Percentiles rank a stretch among this genome's conserved stretches.
These are phyloP conservation scores for Entosphenus tridentatus DNA, from an alignment of 2,113 vertebrate genomes.

Conservation along the genomic window DNA sequence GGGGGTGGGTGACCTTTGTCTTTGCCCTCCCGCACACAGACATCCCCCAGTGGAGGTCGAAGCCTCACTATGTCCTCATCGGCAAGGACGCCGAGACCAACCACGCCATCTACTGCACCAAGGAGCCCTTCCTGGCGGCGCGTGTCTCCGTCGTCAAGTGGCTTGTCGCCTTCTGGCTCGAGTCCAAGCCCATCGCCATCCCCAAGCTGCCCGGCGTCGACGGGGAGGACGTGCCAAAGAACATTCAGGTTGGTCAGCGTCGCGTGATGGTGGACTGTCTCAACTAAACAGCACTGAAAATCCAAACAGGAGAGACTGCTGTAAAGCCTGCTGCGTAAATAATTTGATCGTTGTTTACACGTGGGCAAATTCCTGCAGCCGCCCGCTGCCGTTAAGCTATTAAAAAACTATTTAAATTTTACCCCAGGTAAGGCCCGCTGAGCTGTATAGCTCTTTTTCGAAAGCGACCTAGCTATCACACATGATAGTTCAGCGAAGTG, in stretches of 20 bases:
- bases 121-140: conserved; percentile 76
- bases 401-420: no score
- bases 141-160: conserved; percentile 90
- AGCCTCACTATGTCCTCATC: conserved; percentile 47
- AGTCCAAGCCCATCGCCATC: conserved; percentile 20
- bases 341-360: no score
- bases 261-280: not conserved
- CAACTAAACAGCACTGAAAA: not conserved
- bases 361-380: no score
- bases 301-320: no score
- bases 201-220: not conserved
- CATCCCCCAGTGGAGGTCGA: conserved; percentile 61
- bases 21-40: conserved; percentile 22
- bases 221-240: conserved; percentile 1
- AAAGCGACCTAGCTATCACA: no score
- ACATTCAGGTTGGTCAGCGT: conserved; percentile 1
- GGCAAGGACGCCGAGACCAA: conserved; percentile 39
- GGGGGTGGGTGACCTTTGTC: not conserved
- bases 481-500: no score
- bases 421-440: no score
- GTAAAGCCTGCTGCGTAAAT: no score
- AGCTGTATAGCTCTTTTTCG: no score
- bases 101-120: conserved; percentile 66
- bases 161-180: conserved; percentile 95
- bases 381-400: no score